These are phyloP conservation scores for Gulo gulo DNA, from an alignment of 2,113 vertebrate species.

Conservation along the genomic window DNA sequence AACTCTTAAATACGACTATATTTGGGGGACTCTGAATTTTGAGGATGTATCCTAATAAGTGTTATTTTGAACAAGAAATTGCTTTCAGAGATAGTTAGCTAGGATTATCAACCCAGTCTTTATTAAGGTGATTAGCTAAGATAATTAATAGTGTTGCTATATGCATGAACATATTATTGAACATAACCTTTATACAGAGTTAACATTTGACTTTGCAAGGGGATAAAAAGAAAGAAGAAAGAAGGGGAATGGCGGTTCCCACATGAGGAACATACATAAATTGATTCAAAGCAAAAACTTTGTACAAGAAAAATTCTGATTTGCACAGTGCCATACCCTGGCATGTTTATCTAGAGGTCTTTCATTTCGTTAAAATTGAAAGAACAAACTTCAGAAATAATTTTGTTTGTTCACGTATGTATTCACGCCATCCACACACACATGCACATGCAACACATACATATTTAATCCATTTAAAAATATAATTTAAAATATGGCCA, in stretches of 20 bases:
- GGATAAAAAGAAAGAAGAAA: neutral
- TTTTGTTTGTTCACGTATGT: neutral
- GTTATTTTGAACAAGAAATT: neutral
- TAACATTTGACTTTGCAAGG: conserved; percentile 38
- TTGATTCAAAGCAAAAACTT: neutral
- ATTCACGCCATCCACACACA: neutral
- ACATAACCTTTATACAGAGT: conserved; percentile 7
- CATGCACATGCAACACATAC: neutral
- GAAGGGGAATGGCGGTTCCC: accelerated
- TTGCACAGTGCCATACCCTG: accelerated
- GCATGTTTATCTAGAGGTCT: neutral
- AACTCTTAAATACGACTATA: neutral
- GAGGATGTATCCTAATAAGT: neutral
- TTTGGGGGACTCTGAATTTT: neutral
- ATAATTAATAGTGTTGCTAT: conserved; percentile 15
- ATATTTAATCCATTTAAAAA: neutral
- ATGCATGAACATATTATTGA: conserved; percentile 47
- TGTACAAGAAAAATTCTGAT: neutral
- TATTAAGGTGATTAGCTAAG: conserved; percentile 59
- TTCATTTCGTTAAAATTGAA: neutral
- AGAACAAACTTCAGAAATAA: conserved; percentile 31
- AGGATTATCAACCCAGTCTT: neutral
- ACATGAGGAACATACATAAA: accelerated
- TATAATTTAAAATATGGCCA: neutral
- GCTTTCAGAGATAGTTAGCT: neutral